These are phyloP conservation scores for Aphelenchoides avenae DNA, from an alignment of 1,140 invertebrate species.

Conservation along the genomic window DNA sequence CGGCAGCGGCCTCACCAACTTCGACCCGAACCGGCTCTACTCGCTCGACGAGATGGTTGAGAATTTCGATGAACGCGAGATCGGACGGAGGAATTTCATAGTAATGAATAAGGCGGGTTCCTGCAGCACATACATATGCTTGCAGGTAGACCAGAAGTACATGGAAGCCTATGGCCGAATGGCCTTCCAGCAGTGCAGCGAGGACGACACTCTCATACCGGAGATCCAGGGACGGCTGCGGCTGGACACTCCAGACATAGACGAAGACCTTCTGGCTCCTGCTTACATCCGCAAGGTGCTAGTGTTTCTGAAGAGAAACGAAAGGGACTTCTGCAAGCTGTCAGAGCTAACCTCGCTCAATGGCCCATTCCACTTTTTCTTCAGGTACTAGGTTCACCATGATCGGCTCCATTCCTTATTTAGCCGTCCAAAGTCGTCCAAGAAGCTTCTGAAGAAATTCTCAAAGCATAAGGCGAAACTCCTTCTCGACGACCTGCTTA, in stretches of 20 bases:
- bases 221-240: not conserved
- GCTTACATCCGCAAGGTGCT: constrained; percentile 42
- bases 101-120: constrained; percentile 18
- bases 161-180: constrained; percentile 21
- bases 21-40: constrained; percentile 40
- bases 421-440: not conserved
- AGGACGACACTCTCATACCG: constrained; percentile 14
- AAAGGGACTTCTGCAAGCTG: constrained; percentile 46
- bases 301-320: constrained; percentile 39
- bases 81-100: constrained; percentile 43
- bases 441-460: constrained; percentile 16
- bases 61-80: constrained; percentile 41
- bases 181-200: constrained; percentile 15
- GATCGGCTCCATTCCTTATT: constrained; percentile 7
- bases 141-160: constrained; percentile 26
- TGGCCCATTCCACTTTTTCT: constrained; percentile 44
- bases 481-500: constrained; percentile 8
- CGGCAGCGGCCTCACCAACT: constrained; percentile 48
- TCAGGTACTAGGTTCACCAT: constrained; percentile 17
- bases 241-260: not conserved
- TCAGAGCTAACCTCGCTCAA: constrained; percentile 22
- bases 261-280: constrained; percentile 12
- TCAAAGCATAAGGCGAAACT: not conserved
- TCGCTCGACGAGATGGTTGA: constrained; percentile 47
- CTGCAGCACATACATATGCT: constrained; percentile 20